Conservation (phyloP, 2,888 invertebrate genomes). For the Tanytarsus gracilentus region DNA sequence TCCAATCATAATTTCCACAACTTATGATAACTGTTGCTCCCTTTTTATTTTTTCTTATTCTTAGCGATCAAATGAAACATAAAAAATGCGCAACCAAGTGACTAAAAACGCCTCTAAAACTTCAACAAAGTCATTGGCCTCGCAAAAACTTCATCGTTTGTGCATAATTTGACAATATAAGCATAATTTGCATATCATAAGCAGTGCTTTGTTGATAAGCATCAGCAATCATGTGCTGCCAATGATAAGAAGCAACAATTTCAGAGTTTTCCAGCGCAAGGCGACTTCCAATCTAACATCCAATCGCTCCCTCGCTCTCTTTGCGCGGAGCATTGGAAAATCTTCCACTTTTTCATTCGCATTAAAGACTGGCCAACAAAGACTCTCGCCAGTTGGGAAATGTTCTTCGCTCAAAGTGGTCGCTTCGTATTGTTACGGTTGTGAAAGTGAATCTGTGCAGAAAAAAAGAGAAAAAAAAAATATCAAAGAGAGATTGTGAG, state of each 20-base stretch:
- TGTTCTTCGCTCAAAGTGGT: constrained; percentile 23
- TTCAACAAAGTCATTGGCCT: no score
- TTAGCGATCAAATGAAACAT: no score
- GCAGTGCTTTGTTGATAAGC: background rate
- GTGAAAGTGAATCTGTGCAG: constrained; percentile 19
- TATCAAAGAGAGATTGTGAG: background rate
- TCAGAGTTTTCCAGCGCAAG: constrained; percentile 7
- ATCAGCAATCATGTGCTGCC: constrained; percentile 11
- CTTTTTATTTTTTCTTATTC: background rate
- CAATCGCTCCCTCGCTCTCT: background rate
- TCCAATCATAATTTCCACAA: constrained; percentile 13
- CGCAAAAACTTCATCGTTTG: background rate
- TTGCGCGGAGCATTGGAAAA: background rate
- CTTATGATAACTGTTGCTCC: constrained; percentile 16
- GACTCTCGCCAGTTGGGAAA: constrained; percentile 19
- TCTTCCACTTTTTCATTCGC: background rate
- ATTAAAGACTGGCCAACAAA: background rate
- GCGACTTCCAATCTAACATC: background rate
- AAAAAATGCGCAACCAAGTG: background rate
- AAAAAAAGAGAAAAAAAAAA: constrained; percentile 1
- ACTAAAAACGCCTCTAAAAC: no score
- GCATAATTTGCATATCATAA: background rate
- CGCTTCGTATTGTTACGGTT: constrained; percentile 12
- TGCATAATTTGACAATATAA: background rate
- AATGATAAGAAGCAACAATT: constrained; percentile 12